Conservation (phyloP, 2,113 vertebrate species). For the Ploceus nigricollis region DNA sequence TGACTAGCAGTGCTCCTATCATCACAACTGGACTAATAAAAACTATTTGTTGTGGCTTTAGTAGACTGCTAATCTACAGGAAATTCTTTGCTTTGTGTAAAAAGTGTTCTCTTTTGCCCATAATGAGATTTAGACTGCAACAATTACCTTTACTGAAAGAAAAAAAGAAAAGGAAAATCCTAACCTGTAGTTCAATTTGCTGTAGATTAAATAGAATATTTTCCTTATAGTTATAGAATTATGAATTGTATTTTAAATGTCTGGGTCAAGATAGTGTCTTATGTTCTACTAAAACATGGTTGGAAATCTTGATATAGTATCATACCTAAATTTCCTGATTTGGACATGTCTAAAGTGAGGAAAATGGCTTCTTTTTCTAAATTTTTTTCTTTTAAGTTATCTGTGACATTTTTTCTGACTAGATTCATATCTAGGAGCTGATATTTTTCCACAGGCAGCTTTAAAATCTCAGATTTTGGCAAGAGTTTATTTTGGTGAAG, state of each 20-base stretch:
- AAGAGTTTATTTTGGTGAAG: not conserved
- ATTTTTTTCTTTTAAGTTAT: not conserved
- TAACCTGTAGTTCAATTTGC: not conserved
- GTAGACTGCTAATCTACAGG: not conserved
- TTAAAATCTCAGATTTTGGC: not conserved
- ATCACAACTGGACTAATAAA: not conserved
- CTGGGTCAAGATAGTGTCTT: not conserved
- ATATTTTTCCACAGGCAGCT: not conserved
- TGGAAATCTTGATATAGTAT: not conserved
- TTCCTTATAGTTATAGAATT: not conserved
- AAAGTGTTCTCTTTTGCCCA: not conserved
- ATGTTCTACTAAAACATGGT: not conserved
- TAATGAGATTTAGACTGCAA: not conserved
- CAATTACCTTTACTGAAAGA: not conserved
- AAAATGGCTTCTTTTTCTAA: accelerated
- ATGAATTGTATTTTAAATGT: not conserved
- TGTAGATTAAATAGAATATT: not conserved
- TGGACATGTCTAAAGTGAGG: not conserved
- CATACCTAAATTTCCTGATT: not conserved
- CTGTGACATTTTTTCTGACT: not conserved
- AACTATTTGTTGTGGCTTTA: not conserved
- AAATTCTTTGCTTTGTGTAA: not conserved
- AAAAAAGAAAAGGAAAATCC: not conserved
- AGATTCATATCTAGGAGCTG: not conserved
- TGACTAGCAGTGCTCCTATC: not conserved